Base-by-base conservation (phyloP, 2,113 vertebrate genomes). In the Microcebus tavaratra region DNA sequence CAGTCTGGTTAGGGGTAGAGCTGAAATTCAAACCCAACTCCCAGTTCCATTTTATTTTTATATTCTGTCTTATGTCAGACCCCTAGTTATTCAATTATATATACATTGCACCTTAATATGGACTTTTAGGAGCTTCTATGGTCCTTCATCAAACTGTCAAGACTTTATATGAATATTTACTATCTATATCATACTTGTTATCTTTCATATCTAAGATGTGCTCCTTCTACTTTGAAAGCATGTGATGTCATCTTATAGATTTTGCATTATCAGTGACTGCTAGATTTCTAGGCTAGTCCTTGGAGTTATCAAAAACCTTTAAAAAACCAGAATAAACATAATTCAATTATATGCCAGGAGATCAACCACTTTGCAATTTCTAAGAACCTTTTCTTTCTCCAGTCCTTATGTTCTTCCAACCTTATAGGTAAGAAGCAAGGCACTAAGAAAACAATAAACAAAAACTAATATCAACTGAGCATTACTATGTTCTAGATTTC, bases 191-290 rank as follows among this genome's bases (percentile, higher is more conserved):
- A 2, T 25, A 72, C 15, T 18, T 95, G 42, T 87, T 86, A 78
- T 25, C 34, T 86, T 91, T 91, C 86, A 57, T 15, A 72, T 55
- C 3, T 9, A 88, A 94, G 25, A 23, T 72, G 4, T 53, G 1
- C 57, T 21, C 85, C 45, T 93, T 95, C 34, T 91, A 39, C 31
- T 91, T 94, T 91, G 48, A 85, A 80, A 91, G 50, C 6, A n/a
- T 29, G 25, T 29, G 25, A 94, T 87, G 39, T 5, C 9, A 87
- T 93, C 90, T 95, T 65, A 94, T 63, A 63, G 39, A 68, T 34
- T 76, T 91, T 92, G 8, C 94, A 36, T 85, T 55, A 61, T 7
- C 50, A 67, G 2, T 45, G 31, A 13, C 9, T 75, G 11, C 61
- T 55, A 82, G 34, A 7, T 88, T 81, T 90, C n/a, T 61, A 94